A percentile compares a stretch with the other conserved stretches of the same genome.
Conservation (phyloP, 2,888 invertebrate species). For the Rhimphoctona megacephalus region DNA sequence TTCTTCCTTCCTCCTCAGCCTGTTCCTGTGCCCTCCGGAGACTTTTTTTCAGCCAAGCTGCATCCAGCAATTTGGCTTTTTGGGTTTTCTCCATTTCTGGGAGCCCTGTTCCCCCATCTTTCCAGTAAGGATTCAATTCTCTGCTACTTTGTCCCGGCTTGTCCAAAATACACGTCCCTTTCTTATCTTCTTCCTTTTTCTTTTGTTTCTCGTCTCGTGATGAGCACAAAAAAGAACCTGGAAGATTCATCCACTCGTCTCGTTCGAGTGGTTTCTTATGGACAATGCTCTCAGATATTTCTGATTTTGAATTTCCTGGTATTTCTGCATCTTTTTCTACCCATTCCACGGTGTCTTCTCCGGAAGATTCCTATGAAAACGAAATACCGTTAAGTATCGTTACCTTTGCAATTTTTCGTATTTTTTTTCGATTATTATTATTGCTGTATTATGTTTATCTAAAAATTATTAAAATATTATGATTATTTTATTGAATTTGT, state of each 20-base stretch:
- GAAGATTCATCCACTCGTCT: slow-evolving; percentile 93
- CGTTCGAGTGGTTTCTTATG: slow-evolving; percentile 81
- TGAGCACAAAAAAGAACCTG: slow-evolving; percentile 85
- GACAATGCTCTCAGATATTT: slow-evolving; percentile 8
- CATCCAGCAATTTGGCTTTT: slow-evolving; percentile 78
- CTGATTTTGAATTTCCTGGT: neutral
- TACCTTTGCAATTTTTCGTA: too few relatives aligned
- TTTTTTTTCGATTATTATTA: too few relatives aligned
- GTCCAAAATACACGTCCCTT: slow-evolving; percentile 88
- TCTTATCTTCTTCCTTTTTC: slow-evolving; percentile 85
- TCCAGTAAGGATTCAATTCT: slow-evolving; percentile 97
- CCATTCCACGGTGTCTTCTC: slow-evolving; percentile 87
- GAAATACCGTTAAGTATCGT: neutral
- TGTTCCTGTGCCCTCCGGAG: slow-evolving; percentile 86
- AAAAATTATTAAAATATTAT: neutral
- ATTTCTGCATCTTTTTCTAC: slow-evolving; percentile 86
- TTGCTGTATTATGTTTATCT: neutral
- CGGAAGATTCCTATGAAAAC: slow-evolving; percentile 70
- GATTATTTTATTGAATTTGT: neutral
- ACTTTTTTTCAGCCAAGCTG: slow-evolving; percentile 86
- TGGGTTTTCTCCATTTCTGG: slow-evolving; percentile 86
- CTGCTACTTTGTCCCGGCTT: slow-evolving; percentile 89
- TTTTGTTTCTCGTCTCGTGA: slow-evolving; percentile 83
- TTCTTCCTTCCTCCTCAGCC: slow-evolving; percentile 85
- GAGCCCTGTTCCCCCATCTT: slow-evolving; percentile 93